Conservation (phyloP, 2,888 invertebrate species). For the Petrolisthes cinctipes region DNA sequence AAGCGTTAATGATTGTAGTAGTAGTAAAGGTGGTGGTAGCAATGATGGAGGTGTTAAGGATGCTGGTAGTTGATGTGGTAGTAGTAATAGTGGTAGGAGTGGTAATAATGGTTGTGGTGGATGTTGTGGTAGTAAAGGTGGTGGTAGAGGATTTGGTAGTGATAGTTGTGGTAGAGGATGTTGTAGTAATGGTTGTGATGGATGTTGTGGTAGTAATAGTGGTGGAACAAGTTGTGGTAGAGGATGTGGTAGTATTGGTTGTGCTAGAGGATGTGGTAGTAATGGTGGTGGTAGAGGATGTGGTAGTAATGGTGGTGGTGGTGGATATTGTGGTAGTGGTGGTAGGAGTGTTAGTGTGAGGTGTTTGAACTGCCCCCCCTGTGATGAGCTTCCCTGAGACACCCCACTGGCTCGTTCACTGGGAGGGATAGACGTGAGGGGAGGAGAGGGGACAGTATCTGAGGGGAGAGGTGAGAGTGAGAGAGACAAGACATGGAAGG, state of each 20-base stretch:
- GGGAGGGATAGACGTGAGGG: too few relatives aligned
- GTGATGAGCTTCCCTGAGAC: neutral
- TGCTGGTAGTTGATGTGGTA: neutral
- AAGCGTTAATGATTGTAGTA: too few relatives aligned
- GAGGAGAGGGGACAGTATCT: too few relatives aligned
- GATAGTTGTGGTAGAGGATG: neutral
- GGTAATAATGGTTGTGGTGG: neutral
- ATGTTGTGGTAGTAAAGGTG: neutral
- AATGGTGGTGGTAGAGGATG: neutral
- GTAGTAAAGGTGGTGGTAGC: neutral
- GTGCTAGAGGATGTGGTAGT: neutral
- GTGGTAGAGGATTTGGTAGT: neutral
- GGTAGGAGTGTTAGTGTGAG: neutral
- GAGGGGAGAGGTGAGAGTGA: neutral
- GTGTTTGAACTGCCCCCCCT: neutral
- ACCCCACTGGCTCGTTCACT: neutral
- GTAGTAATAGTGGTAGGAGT: neutral
- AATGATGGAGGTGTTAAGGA: neutral
- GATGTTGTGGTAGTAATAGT: neutral
- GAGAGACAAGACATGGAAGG: neutral
- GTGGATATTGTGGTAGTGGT: neutral
- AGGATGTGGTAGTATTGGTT: neutral
- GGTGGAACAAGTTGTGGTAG: neutral
- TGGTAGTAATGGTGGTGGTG: neutral
- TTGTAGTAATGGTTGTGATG: neutral